Percentiles rank a stretch among this genome's conserved stretches.
These are phyloP conservation scores for Folsomia manolachei DNA, from an alignment of 2,888 invertebrate species.

Conservation along the genomic window DNA sequence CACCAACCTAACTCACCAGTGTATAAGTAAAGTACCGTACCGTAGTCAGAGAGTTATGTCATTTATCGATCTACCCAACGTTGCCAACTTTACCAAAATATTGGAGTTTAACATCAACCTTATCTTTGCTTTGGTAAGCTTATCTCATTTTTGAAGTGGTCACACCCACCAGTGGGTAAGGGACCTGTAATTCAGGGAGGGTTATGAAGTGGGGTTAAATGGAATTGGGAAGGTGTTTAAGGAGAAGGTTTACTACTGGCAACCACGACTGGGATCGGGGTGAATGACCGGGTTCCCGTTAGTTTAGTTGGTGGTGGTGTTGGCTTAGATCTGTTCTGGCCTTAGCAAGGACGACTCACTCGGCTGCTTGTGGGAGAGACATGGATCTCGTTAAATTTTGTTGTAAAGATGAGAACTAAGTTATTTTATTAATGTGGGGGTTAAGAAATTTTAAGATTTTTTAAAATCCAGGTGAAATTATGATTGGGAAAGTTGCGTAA, in stretches of 20 bases:
- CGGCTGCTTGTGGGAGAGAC: too few relatives aligned
- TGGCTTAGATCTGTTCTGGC: constrained; percentile 38
- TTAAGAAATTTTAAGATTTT: too few relatives aligned
- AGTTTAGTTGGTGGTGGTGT: constrained; percentile 18
- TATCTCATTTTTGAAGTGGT: too few relatives aligned
- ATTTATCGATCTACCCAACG: constrained; percentile 41
- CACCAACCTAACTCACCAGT: not conserved
- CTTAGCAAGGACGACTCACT: constrained; percentile 48
- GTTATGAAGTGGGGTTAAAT: constrained; percentile 1
- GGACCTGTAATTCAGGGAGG: too few relatives aligned
- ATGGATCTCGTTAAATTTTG: too few relatives aligned
- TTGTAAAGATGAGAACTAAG: too few relatives aligned
- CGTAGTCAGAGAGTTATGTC: constrained; percentile 45
- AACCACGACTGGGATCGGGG: constrained; percentile 23
- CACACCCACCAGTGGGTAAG: too few relatives aligned
- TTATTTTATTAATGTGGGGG: too few relatives aligned
- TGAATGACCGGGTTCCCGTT: constrained; percentile 47
- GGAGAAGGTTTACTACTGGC: constrained; percentile 14
- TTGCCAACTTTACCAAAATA: constrained; percentile 31
- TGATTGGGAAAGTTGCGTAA: too few relatives aligned
- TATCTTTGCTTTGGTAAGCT: too few relatives aligned
- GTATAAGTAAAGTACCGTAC: not conserved
- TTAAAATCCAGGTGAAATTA: too few relatives aligned
- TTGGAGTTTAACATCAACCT: too few relatives aligned
- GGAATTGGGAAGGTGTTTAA: constrained; percentile 27